phyloP scores from a whole-genome alignment of 2,113 vertebrate species.

The Raphicerus campestris region DNA sequence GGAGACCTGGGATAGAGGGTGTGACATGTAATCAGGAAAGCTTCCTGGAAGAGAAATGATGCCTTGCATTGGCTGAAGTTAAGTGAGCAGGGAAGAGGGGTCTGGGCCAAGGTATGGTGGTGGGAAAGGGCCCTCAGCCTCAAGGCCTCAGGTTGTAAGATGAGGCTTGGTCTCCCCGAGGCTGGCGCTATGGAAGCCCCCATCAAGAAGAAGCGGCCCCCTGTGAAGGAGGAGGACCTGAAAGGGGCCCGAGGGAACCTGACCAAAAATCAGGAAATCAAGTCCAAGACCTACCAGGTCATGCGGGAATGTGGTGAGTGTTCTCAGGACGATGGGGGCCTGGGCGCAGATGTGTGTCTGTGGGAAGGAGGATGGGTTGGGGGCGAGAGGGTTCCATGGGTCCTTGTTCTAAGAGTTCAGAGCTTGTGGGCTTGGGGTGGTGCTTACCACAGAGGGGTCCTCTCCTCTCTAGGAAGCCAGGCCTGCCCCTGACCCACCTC shows the following conservation, averaged over 20 bases:
- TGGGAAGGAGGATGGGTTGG: no score
- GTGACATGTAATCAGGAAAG: background rate
- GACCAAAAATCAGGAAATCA: constrained; percentile 90
- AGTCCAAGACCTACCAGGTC: constrained; percentile 98
- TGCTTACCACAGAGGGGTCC: no score
- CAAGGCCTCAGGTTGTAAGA: background rate
- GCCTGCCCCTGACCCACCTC: constrained; percentile 4
- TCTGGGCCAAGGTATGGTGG: background rate
- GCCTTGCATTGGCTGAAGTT: background rate
- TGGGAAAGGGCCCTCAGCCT: background rate
- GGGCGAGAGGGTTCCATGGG: no score
- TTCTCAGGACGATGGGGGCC: rapidly evolving
- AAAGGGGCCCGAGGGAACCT: constrained; percentile 95
- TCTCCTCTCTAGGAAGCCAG: background rate
- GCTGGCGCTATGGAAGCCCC: constrained; percentile 69
- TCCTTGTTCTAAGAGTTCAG: background rate
- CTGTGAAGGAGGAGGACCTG: constrained; percentile 95
- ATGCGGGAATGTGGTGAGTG: constrained; percentile 93
- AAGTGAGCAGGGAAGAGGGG: background rate
- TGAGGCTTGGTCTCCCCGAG: constrained; percentile 16
- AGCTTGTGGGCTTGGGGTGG: background rate
- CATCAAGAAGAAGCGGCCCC: constrained; percentile 95
- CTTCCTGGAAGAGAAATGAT: background rate
- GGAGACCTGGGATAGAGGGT: background rate
- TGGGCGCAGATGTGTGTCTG: background rate